phyloP scores from a whole-genome alignment of 1,140 invertebrate genomes.

The Ips nitidus region DNA sequence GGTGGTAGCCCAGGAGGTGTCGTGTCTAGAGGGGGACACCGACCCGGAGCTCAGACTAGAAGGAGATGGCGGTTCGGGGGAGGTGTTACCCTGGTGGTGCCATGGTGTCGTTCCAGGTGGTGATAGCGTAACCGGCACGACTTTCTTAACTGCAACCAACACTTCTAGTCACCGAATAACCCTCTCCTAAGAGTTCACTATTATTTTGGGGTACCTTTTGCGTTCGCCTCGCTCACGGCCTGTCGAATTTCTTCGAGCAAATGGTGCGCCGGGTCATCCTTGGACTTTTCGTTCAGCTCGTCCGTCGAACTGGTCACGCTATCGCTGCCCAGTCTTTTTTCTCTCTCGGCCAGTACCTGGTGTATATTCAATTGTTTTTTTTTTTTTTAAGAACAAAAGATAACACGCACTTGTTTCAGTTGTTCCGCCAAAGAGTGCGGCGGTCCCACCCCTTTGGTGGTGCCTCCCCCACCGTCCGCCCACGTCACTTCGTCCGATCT shows the following conservation, averaged over 20 bases:
- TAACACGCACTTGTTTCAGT: conserved; percentile 69
- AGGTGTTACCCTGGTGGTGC: conserved; percentile 53
- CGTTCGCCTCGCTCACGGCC: conserved; percentile 80
- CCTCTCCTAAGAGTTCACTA: no score
- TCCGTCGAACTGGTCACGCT: conserved; percentile 65
- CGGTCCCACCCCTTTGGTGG: conserved; percentile 56
- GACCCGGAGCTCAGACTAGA: conserved; percentile 66
- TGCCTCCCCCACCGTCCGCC: conserved; percentile 23
- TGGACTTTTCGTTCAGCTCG: conserved; percentile 63
- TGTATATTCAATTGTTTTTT: not conserved
- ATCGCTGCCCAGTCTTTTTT: conserved; percentile 56
- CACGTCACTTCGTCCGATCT: conserved; percentile 46
- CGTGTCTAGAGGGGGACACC: conserved; percentile 53
- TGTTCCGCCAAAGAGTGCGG: conserved; percentile 78
- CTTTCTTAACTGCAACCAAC: conserved; percentile 59
- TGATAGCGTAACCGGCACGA: conserved; percentile 59
- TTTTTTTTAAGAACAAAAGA: not conserved
- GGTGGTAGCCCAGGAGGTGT: conserved; percentile 52
- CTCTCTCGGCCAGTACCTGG: conserved; percentile 50
- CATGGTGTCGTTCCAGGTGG: conserved; percentile 61
- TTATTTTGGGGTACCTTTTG: conserved; percentile 61
- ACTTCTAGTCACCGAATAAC: no score
- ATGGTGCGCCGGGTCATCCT: conserved; percentile 67
- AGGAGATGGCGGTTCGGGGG: conserved; percentile 59
- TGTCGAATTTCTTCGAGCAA: conserved; percentile 80